Base-by-base conservation (phyloP, 2,888 invertebrate species). In the Eremobia ochroleuca region DNA sequence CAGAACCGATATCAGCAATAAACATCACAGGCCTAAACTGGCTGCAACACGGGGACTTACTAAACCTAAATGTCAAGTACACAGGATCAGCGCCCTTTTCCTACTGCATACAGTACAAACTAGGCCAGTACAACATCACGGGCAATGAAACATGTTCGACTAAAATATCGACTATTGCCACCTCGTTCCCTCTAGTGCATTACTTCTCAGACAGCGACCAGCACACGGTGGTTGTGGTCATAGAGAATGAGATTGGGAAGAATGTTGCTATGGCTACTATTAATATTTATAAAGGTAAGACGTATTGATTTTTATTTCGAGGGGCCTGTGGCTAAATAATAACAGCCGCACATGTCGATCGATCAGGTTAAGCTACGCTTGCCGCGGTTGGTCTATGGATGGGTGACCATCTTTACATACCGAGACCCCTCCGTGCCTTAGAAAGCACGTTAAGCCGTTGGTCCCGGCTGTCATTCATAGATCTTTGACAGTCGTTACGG, bases 211-310 rank as follows among this genome's bases (percentile, higher is more conserved):
- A 97, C 62, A 97, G 97, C n/a, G 97, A 98, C 55, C 97, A 97
- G 78, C 98, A 98, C 91, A 98, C 98, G 0, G 97, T 98, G n/a
- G 94, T 99, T 25, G 97, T 98, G 66, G 97, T 99, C 59, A 97
- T 99, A 40, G 97, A 97, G 78, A 99, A 99, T 94, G 98, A 98
- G 82, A 97, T 99, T 18, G 98, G 98, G 6, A 98, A 97, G 88
- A 96, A 97, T 64, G 97, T 98, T 9, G 97, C 97, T 78, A 98
- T 98, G 75, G 97, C 98, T 25, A 98, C 98, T 21, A 97, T 99
- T 64, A 98, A 98, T 92, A 98, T 99, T 91, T 99, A 98, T 94
- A 98, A 98, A 97, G 98, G 99, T 98, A 94, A 93, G 81, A 40
- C 28, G 5, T 34, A 43, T 71, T 34, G n/a, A 5, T 31, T 59